Percentiles rank a stretch among this genome's conserved stretches.
These are phyloP conservation scores for Hydra vulgaris DNA, from an alignment of 30 jellyfish, hydroid and myxozoan genomes.

Conservation along the genomic window DNA sequence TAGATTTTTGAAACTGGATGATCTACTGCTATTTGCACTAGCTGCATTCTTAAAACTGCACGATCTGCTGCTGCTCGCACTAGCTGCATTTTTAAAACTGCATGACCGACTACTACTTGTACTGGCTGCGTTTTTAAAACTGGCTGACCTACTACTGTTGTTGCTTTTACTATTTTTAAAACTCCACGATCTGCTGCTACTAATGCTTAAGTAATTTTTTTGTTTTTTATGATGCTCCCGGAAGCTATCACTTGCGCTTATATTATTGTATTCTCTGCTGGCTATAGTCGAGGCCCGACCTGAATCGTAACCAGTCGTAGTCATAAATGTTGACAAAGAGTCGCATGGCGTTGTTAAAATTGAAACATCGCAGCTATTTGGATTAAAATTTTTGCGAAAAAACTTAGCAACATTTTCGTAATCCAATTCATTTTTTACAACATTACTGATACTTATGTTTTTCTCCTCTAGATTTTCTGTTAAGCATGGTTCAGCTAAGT, in stretches of 20 bases:
- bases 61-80: background rate
- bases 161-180: background rate
- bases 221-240: background rate
- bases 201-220: too few relatives aligned
- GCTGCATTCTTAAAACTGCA: background rate
- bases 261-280: slow-evolving; percentile 13
- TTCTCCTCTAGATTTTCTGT: background rate
- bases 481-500: background rate
- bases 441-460: slow-evolving; percentile 13
- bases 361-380: background rate
- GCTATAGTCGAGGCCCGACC: slow-evolving; percentile 34
- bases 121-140: background rate
- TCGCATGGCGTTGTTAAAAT: slow-evolving; percentile 28
- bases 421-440: slow-evolving; percentile 16
- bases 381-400: slow-evolving; percentile 20
- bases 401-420: slow-evolving; percentile 27
- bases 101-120: background rate
- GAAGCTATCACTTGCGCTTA: background rate
- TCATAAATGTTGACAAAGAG: slow-evolving; percentile 19
- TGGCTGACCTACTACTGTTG: background rate
- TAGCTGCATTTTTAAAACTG: background rate
- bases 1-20: background rate
- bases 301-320: slow-evolving; percentile 36
- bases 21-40: background rate
- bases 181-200: background rate